Evolutionary conservation across 2,888 invertebrate species (phyloP).

Genomic region (Ferrisia virgata): DNA sequence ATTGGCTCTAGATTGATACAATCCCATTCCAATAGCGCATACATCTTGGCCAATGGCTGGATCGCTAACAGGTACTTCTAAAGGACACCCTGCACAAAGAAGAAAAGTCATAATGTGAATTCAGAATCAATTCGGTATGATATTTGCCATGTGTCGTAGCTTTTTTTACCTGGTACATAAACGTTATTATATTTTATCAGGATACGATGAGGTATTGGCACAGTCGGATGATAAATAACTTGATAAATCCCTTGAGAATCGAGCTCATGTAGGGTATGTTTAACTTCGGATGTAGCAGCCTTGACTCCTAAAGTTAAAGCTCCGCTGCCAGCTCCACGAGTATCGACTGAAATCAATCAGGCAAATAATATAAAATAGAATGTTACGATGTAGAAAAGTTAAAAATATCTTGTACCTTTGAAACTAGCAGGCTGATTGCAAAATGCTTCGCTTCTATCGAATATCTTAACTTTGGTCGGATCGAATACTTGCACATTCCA

Average conservation of each 20-base stretch:
- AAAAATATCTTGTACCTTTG: constrained; percentile 56
- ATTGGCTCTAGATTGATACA: constrained; percentile 80
- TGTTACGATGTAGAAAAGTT: not conserved
- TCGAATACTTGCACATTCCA: constrained; percentile 76
- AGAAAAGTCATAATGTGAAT: not conserved
- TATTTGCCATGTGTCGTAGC: not conserved
- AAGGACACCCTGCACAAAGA: constrained; percentile 57
- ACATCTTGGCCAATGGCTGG: constrained; percentile 72
- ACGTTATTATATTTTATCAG: constrained; percentile 83
- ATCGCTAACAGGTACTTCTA: constrained; percentile 61
- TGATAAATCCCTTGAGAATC: constrained; percentile 72
- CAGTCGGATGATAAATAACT: constrained; percentile 81
- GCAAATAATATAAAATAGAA: not conserved
- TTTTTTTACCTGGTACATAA: constrained; percentile 60
- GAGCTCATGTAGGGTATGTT: constrained; percentile 73
- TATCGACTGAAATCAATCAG: constrained; percentile 60
- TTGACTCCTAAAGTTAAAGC: constrained; percentile 75
- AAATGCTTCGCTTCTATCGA: constrained; percentile 72
- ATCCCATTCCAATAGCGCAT: constrained; percentile 73
- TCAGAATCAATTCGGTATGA: too few relatives aligned
- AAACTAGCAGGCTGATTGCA: constrained; percentile 79
- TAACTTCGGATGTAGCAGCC: constrained; percentile 76
- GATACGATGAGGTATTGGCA: constrained; percentile 83
- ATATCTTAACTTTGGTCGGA: constrained; percentile 68
- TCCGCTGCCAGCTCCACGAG: constrained; percentile 79